Conservation (phyloP, 64 coral and sea anemone genomes). For the Montipora foliosa region DNA sequence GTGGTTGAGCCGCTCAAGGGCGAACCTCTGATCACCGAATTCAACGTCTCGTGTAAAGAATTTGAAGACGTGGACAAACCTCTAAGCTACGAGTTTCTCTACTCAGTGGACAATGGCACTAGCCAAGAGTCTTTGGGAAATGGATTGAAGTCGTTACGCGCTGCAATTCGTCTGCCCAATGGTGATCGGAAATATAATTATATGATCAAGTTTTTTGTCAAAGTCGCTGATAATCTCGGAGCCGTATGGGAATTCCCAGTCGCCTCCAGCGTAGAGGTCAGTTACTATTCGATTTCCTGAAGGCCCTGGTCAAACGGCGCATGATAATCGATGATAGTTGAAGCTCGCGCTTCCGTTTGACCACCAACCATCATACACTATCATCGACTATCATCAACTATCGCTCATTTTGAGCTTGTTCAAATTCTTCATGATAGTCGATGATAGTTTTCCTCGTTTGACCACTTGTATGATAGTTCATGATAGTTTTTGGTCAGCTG, state of each 20-base stretch:
- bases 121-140: not conserved
- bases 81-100: constrained; percentile 21
- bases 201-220: not conserved
- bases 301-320: no score
- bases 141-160: not conserved
- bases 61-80: constrained; percentile 15
- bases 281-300: not conserved
- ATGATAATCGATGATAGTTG: no score
- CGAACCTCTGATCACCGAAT: not conserved
- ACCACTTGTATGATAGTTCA: no score
- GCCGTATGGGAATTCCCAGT: not conserved
- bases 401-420: no score
- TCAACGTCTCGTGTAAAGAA: not conserved
- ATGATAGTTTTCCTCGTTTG: no score
- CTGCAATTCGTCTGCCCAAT: not conserved
- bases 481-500: no score
- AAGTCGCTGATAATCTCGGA: not conserved
- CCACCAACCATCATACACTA: no score
- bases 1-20: not conserved
- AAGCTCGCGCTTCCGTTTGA: no score
- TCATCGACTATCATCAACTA: no score
- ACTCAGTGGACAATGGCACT: not conserved
- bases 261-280: not conserved
- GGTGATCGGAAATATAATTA: not conserved
- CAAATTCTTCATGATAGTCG: no score